These are phyloP conservation scores for Pseudomyrmex gracilis DNA, from an alignment of 1,140 invertebrate species.

Conservation along the genomic window DNA sequence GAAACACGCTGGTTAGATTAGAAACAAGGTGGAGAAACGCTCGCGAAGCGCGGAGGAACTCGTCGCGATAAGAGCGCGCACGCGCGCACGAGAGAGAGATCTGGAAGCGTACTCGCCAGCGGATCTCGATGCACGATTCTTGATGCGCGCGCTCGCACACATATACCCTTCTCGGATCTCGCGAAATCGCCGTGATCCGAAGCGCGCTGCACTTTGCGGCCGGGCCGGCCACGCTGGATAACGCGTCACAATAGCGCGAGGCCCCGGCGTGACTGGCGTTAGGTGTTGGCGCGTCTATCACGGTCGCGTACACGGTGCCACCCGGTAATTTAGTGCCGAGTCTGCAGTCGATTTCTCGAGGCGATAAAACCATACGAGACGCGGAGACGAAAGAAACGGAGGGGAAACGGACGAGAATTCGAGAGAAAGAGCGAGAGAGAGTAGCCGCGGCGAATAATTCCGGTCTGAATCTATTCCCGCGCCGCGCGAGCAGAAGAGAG, in stretches of 20 bases:
- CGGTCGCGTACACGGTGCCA: slow-evolving; percentile 66
- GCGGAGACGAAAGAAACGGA: slow-evolving; percentile 47
- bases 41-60: too few species aligned
- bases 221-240: slow-evolving; percentile 37
- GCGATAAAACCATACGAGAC: slow-evolving; percentile 70
- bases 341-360: slow-evolving; percentile 73
- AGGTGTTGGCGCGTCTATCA: slow-evolving; percentile 74
- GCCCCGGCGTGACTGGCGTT: slow-evolving; percentile 75
- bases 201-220: slow-evolving; percentile 65
- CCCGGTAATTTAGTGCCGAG: slow-evolving; percentile 76
- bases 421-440: slow-evolving; percentile 31
- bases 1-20: slow-evolving; percentile 40
- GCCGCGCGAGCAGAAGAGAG: not conserved
- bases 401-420: not conserved
- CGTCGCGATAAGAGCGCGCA: slow-evolving; percentile 36
- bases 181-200: slow-evolving; percentile 69
- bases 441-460: slow-evolving; percentile 69
- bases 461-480: slow-evolving; percentile 66
- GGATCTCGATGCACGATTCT: slow-evolving; percentile 53
- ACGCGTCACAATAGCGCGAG: slow-evolving; percentile 59
- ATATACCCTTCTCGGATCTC: slow-evolving; percentile 49
- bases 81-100: slow-evolving; percentile 23
- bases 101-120: slow-evolving; percentile 40
- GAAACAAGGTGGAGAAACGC: slow-evolving; percentile 31
- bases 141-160: slow-evolving; percentile 32